Conservation (phyloP, 2,888 invertebrate species). For the Notodonta dromedarius region DNA sequence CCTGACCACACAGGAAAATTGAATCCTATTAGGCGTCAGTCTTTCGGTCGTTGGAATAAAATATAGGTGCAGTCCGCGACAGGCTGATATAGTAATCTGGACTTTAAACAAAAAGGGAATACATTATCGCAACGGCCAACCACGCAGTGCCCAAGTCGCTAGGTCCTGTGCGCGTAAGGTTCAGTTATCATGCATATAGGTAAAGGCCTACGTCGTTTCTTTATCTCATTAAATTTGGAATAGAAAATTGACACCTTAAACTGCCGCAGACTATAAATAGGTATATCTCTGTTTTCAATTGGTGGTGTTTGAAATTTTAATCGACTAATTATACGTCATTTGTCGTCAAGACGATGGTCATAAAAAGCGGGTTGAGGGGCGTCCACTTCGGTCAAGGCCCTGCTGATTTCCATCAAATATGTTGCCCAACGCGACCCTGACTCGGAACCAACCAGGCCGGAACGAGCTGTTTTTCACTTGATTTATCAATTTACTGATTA, state of each 20-base stretch:
- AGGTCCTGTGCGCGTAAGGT: too few species aligned
- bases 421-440: slow-evolving; percentile 80
- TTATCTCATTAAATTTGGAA: too few species aligned
- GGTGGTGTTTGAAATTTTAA: slow-evolving; percentile 26
- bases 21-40: neutral
- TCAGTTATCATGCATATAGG: too few species aligned
- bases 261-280: neutral
- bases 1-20: neutral
- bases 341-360: slow-evolving; percentile 47
- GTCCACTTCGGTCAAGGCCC: slow-evolving; percentile 70
- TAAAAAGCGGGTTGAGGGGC: slow-evolving; percentile 72
- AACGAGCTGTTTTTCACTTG: slow-evolving; percentile 69
- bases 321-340: slow-evolving; percentile 35
- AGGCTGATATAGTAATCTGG: too few species aligned
- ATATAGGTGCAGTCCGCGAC: too few species aligned
- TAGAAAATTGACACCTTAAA: too few species aligned
- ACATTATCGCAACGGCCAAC: too few species aligned
- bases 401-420: slow-evolving; percentile 65
- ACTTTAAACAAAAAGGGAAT: too few species aligned
- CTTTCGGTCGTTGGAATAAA: too few species aligned
- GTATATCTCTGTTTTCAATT: neutral
- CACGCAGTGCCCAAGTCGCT: too few species aligned
- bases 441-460: slow-evolving; percentile 76
- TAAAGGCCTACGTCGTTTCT: too few species aligned
- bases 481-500: slow-evolving; percentile 65